Percentiles rank a stretch among this genome's conserved stretches.
phyloP scores from a whole-genome alignment of 2,113 vertebrate species.

The Oophaga pumilio region DNA sequence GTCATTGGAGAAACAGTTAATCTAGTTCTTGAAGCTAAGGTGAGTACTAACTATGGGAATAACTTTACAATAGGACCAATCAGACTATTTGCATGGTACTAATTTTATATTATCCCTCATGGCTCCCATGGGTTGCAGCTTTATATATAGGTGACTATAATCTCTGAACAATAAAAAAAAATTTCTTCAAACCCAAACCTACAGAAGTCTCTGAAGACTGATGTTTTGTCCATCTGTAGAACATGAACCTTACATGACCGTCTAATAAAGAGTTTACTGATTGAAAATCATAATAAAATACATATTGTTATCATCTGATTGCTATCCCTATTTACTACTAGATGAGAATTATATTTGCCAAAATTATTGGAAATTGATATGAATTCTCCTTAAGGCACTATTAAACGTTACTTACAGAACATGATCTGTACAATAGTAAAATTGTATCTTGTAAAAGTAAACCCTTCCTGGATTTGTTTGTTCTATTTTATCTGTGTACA shows the following conservation, averaged over 20 bases:
- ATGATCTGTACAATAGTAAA: background rate
- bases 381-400: background rate
- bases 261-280: conserved; percentile 20
- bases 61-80: background rate
- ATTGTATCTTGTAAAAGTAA: background rate
- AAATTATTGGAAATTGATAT: background rate
- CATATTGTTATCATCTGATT: background rate
- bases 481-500: background rate
- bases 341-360: background rate
- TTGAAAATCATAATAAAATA: background rate
- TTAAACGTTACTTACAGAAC: background rate
- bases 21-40: background rate
- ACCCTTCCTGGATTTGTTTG: background rate
- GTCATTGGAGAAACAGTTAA: background rate
- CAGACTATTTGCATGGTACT: background rate
- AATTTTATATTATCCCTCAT: background rate
- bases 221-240: conserved; percentile 22
- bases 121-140: background rate
- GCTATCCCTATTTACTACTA: background rate
- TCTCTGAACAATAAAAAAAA: background rate
- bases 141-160: background rate
- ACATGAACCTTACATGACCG: conserved; percentile 43
- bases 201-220: background rate
- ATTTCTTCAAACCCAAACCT: background rate
- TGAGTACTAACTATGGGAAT: background rate